A percentile compares a stretch with the other conserved stretches of the same genome.
Evolutionary conservation across 1,140 invertebrate species (phyloP).

Genomic region (Zaprionus ghesquierei): DNA sequence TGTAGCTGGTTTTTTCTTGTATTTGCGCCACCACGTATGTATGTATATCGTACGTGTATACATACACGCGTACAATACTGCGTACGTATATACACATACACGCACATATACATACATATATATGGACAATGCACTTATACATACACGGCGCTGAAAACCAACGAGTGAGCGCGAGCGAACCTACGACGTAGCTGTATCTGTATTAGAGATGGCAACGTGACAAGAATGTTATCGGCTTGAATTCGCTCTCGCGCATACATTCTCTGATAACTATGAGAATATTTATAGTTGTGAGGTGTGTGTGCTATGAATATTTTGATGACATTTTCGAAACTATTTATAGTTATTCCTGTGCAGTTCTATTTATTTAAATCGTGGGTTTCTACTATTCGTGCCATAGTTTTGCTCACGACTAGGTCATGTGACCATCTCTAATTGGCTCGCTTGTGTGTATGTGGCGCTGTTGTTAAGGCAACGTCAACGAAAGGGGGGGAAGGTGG

Average conservation of each 20-base stretch:
- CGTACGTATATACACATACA: constrained; percentile 31
- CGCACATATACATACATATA: constrained; percentile 23
- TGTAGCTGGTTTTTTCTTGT: constrained; percentile 54
- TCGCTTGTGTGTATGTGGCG: constrained; percentile 62
- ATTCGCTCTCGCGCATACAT: background rate
- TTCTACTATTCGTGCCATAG: background rate
- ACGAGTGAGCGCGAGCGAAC: constrained; percentile 69
- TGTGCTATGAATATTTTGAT: background rate
- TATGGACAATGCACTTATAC: constrained; percentile 51
- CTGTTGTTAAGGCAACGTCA: constrained; percentile 47
- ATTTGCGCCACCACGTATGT: constrained; percentile 53
- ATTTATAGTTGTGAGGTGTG: background rate
- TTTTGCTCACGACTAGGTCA: constrained; percentile 15
- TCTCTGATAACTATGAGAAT: background rate
- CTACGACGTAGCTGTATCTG: constrained; percentile 55
- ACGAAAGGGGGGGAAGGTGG: constrained; percentile 15
- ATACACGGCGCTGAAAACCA: constrained; percentile 55
- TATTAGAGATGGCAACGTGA: constrained; percentile 42
- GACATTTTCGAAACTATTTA: background rate
- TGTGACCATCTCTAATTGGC: constrained; percentile 33
- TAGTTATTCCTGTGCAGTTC: background rate
- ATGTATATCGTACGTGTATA: constrained; percentile 65
- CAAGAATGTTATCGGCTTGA: background rate
- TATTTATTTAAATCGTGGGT: background rate
- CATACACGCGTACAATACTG: constrained; percentile 56